These are phyloP conservation scores for Ptychochromis oligacanthus DNA, from an alignment of 2,113 vertebrate species.

Conservation along the genomic window DNA sequence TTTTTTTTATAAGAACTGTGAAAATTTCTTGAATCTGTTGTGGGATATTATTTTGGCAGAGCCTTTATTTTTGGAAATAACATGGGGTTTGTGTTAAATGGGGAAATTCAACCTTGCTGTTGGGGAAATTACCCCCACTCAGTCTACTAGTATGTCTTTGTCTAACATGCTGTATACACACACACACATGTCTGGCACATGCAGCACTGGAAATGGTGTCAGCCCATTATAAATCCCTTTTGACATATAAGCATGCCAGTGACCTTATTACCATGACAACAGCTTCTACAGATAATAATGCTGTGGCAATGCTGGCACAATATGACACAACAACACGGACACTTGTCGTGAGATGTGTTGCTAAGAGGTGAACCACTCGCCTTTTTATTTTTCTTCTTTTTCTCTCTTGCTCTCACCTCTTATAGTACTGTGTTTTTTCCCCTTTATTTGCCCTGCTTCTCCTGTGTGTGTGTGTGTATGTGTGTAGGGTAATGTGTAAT, in stretches of 20 bases:
- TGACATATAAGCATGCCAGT: conserved; percentile 74
- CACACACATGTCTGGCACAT: conserved; percentile 54
- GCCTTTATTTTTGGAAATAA: conserved; percentile 11
- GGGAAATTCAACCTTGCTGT: conserved; percentile 1
- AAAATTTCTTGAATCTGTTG: neutral
- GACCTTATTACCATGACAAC: conserved; percentile 79
- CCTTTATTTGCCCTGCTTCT: conserved; percentile 28
- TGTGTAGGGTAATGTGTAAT: conserved; percentile 33
- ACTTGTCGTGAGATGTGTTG: conserved; percentile 34
- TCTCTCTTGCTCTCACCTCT: neutral
- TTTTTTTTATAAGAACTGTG: neutral
- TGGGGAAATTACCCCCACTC: conserved; percentile 2
- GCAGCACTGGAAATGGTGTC: conserved; percentile 69
- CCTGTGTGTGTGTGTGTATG: conserved; percentile 13
- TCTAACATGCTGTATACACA: conserved; percentile 11
- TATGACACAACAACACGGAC: conserved; percentile 68
- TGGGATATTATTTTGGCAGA: neutral
- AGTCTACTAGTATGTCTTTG: conserved; percentile 29
- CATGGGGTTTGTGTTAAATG: neutral
- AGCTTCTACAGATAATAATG: conserved; percentile 61
- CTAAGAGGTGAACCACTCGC: conserved; percentile 31
- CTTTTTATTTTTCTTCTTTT: conserved; percentile 9
- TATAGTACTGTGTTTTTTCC: neutral
- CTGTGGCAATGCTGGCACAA: conserved; percentile 69
- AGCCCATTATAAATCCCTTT: conserved; percentile 76